phyloP scores from a whole-genome alignment of 2,113 vertebrate species.

The Phyllostomus discolor region DNA sequence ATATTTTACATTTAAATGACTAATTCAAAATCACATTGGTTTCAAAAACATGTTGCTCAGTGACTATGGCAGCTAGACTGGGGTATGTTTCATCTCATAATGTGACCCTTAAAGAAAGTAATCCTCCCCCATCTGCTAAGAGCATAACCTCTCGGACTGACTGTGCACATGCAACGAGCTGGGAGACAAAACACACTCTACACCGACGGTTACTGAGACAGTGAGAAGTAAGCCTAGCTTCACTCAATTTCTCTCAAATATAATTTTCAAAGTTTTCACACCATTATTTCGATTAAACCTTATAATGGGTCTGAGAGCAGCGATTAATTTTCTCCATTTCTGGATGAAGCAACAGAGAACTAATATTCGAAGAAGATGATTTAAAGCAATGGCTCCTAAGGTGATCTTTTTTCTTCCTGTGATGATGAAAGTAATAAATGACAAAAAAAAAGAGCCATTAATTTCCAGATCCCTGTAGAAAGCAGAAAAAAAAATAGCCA shows the following conservation, averaged over 20 bases:
- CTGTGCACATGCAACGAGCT: neutral
- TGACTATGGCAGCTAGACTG: neutral
- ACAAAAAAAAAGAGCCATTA: neutral
- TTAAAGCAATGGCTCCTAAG: neutral
- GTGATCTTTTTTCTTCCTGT: neutral
- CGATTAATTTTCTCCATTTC: neutral
- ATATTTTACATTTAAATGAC: neutral
- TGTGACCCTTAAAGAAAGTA: neutral
- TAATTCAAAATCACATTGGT: neutral
- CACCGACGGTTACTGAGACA: neutral
- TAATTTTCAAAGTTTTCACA: neutral
- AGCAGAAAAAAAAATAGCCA: neutral
- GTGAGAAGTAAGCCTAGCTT: neutral
- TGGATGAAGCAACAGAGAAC: neutral
- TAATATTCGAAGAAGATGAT: neutral
- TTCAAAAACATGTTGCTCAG: neutral
- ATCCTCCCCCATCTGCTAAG: neutral
- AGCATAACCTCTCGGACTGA: neutral
- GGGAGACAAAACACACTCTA: neutral
- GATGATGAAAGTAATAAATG: neutral
- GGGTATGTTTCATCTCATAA: neutral
- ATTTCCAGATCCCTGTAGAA: constrained; percentile 13
- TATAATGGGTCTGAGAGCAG: neutral
- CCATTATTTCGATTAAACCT: neutral
- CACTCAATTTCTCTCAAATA: neutral